phyloP scores from a whole-genome alignment of 1,140 invertebrate genomes.

The Drosophila rufa region DNA sequence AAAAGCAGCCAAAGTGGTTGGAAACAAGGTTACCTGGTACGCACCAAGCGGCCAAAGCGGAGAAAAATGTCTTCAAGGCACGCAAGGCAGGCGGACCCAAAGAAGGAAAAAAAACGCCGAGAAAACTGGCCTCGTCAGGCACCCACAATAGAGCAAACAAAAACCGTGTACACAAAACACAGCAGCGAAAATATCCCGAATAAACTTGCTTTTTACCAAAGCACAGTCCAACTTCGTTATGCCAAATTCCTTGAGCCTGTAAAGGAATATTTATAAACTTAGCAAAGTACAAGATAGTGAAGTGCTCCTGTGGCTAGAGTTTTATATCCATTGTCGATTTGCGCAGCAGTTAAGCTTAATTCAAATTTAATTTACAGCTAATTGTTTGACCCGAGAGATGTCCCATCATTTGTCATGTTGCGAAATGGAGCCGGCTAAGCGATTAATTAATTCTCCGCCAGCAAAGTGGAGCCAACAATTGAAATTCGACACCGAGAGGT shows the following conservation, averaged over 20 bases:
- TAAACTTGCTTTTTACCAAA: neutral
- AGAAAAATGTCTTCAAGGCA: constrained; percentile 73
- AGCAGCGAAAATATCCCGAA: constrained; percentile 13
- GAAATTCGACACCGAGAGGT: constrained; percentile 52
- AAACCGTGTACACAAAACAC: constrained; percentile 12
- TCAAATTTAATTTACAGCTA: constrained; percentile 68
- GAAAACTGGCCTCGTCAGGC: constrained; percentile 41
- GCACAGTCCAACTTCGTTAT: constrained; percentile 22
- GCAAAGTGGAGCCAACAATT: constrained; percentile 34
- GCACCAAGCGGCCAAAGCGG: constrained; percentile 34
- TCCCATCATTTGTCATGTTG: constrained; percentile 42
- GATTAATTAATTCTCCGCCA: constrained; percentile 45
- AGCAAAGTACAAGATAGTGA: neutral
- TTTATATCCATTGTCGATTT: constrained; percentile 31
- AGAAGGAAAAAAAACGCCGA: constrained; percentile 40
- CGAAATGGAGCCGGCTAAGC: constrained; percentile 25
- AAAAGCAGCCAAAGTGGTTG: constrained; percentile 63
- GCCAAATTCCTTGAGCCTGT: neutral
- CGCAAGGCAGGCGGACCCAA: constrained; percentile 55
- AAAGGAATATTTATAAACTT: too few species aligned
- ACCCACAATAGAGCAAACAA: constrained; percentile 47
- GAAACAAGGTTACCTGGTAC: constrained; percentile 74
- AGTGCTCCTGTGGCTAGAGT: neutral
- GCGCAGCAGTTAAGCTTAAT: constrained; percentile 54
- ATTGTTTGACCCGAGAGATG: constrained; percentile 52